A percentile compares a stretch with the other conserved stretches of the same genome.
Evolutionary conservation across 2,888 invertebrate species (phyloP).

Genomic region (Caenorhabditis becei): DNA sequence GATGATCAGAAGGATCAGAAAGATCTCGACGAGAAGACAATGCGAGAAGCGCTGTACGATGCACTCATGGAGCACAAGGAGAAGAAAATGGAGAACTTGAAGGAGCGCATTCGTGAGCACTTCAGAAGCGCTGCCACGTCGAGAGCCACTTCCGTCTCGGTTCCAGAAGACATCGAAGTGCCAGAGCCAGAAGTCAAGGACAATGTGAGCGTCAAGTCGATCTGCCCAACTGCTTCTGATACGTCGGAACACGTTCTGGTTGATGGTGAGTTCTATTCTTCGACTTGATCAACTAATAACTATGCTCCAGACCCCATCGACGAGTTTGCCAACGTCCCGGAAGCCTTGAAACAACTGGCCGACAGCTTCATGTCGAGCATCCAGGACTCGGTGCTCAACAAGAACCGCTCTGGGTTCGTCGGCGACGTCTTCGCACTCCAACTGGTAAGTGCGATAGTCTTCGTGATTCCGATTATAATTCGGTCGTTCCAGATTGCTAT

Average conservation of each 20-base stretch:
- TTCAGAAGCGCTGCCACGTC: not conserved
- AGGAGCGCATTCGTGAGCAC: not conserved
- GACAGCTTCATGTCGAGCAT: not conserved
- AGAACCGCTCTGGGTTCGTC: not conserved
- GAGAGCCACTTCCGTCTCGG: not conserved
- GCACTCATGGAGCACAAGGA: not conserved
- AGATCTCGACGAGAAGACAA: not conserved
- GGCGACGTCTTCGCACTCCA: not conserved
- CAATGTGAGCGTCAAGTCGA: not conserved
- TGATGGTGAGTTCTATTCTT: not conserved
- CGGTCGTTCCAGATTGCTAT: not conserved
- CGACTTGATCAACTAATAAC: not conserved
- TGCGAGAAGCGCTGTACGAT: not conserved
- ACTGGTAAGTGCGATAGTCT: not conserved
- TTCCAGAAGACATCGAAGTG: not conserved
- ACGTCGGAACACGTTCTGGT: not conserved
- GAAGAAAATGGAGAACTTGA: not conserved
- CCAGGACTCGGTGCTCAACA: not conserved
- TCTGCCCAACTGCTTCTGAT: not conserved
- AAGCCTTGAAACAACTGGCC: not conserved
- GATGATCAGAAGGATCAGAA: constrained; percentile 4
- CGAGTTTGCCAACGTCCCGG: not conserved
- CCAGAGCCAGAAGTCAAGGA: not conserved
- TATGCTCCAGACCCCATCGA: constrained; percentile 1
- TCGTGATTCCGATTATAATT: too few species aligned